Evolutionary conservation across 2,113 vertebrate genomes (phyloP), one percentile per base, ranked within the genome.

Genomic region (Tetrax tetrax): DNA sequence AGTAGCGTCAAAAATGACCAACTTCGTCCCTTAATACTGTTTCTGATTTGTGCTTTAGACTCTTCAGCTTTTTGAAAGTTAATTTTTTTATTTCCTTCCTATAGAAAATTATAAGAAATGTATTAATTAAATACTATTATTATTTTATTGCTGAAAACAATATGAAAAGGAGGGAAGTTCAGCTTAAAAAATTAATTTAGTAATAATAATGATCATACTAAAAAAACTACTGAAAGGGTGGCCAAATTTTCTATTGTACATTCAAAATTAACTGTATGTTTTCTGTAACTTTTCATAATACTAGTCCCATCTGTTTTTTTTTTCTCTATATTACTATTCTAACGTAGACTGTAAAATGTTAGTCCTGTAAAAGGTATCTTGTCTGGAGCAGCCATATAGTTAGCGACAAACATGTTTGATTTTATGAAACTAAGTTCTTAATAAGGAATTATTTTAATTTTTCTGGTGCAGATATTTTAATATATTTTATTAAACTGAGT

Each of bases 401-500:
- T 81, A 61, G 18, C 20, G 80, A 63, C 37, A 48, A 13, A 78
- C 63, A 37, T 48, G 83, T 89, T 81, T 92, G 41, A 51, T 86
- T 97, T 91, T 84, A 71, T 37, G 33, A 91, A 88, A 84, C 5
- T 37, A 90, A 96, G 82, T 45, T 94, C 23, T 86, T 95, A 93
- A 90, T 90, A 93, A 81, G 33, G 50, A 93, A 80, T 94, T 75
- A 0, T 53, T 94, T 93, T 92, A 47, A 74, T 83, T 96, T 93
- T 78, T 72, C 51, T 81, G 13, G n/a, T 91, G 65, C 56, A 60
- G 33, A 75, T 88, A 93, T 93, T 94, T 33, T 94, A 97, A 89
- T 91, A 89, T n/a, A 13, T 91, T 59, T 90, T 95, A 93, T 96
- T 93, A 82, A 95, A 76, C 15, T 96, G 93, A 97, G 92, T 22